A percentile compares a stretch with the other conserved stretches of the same genome.
phyloP scores from a whole-genome alignment of 2,113 vertebrate species.

The Daubentonia madagascariensis region DNA sequence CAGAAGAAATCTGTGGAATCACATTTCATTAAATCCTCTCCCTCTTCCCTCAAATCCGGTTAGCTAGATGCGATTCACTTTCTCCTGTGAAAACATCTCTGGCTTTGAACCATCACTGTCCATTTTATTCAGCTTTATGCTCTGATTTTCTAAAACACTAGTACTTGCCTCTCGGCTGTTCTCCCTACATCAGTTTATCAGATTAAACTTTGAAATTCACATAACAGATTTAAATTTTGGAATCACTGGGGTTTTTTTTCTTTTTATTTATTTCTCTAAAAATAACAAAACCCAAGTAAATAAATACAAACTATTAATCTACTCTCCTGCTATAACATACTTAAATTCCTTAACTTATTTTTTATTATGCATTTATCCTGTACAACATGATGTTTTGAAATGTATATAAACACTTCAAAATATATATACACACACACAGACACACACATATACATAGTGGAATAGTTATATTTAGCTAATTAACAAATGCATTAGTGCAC shows the following conservation, averaged over 20 bases:
- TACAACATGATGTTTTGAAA: not conserved
- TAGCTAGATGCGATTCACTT: not conserved
- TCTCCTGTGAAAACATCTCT: not conserved
- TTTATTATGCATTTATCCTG: not conserved
- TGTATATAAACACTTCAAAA: not conserved
- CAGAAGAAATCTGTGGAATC: not conserved
- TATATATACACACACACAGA: too few relatives aligned
- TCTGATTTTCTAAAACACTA: not conserved
- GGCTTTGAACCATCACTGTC: rapidly evolving
- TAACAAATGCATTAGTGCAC: not conserved
- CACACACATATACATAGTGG: too few relatives aligned
- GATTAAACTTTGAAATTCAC: not conserved
- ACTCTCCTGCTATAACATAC: not conserved
- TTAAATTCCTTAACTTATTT: not conserved
- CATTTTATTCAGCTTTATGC: not conserved
- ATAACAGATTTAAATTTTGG: not conserved
- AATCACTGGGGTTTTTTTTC: rapidly evolving
- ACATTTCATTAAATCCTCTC: not conserved
- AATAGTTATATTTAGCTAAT: not conserved
- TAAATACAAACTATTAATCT: not conserved
- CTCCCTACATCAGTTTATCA: not conserved
- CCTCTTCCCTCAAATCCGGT: not conserved
- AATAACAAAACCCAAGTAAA: not conserved
- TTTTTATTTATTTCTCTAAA: not conserved
- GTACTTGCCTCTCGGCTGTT: not conserved